These are phyloP conservation scores for Olivierus martensii DNA, from an alignment of 1,140 invertebrate genomes.

Conservation along the genomic window DNA sequence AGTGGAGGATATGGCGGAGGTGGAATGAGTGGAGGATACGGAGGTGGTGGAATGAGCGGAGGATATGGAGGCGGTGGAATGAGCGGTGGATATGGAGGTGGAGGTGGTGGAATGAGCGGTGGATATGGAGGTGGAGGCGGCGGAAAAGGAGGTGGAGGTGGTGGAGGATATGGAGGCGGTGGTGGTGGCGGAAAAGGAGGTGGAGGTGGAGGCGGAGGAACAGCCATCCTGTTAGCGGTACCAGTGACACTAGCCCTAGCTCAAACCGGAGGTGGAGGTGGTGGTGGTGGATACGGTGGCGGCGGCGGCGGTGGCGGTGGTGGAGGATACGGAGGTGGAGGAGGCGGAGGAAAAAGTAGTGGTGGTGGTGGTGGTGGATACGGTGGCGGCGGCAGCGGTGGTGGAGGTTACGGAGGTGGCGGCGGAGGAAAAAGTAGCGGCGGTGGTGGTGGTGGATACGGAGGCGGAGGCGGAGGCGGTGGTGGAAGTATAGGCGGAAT, in stretches of 20 bases:
- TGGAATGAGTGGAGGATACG: conserved; percentile 2
- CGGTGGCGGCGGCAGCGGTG: conserved; percentile 4
- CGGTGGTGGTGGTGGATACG: conserved; percentile 1
- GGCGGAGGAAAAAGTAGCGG: conserved; percentile 11
- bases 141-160: conserved; percentile 3
- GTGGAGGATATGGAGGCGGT: conserved; percentile 8
- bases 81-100: conserved; percentile 9
- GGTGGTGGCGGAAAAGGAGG: conserved; percentile 16
- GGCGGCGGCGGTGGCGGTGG: conserved; percentile 11
- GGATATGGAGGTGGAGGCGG: conserved; percentile 5
- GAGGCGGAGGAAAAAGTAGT: conserved; percentile 1
- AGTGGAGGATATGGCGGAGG: conserved; percentile 3
- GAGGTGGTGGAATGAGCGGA: conserved; percentile 3
- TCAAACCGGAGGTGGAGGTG: conserved; percentile 14
- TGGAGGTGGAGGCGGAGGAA: conserved; percentile 14
- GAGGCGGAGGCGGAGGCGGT: neutral
- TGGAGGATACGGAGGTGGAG: conserved; percentile 10
- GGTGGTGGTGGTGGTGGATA: conserved; percentile 7
- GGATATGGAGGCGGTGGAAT: conserved; percentile 7
- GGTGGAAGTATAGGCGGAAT: conserved; percentile 2
- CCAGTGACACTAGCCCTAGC: conserved; percentile 12
- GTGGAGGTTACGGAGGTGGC: conserved; percentile 11
- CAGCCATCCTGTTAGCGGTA: conserved; percentile 13
- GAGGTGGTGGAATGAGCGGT: neutral
- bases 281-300: conserved; percentile 13